Conservation (phyloP, 2,113 vertebrate species). For the Tachysurus vachellii region DNA sequence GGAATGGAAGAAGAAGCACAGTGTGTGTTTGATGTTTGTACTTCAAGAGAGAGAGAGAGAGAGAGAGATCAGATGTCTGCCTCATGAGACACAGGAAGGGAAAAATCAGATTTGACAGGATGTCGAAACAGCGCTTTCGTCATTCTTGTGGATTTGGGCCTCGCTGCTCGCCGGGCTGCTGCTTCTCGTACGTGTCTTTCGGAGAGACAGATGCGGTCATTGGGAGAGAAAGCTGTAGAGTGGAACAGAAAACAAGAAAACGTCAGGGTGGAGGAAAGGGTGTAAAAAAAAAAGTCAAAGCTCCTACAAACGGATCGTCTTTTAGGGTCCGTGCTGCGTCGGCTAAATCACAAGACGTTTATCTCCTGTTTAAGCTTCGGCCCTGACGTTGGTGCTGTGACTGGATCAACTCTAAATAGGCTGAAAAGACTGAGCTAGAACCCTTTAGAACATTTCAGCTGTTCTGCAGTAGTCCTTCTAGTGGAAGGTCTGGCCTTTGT, state of each 20-base stretch:
- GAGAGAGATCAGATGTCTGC: slow-evolving; percentile 15
- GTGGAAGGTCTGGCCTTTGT: background rate
- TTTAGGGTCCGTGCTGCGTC: slow-evolving; percentile 4
- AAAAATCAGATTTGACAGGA: slow-evolving; percentile 30
- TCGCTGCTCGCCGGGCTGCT: background rate
- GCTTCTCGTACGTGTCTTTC: slow-evolving; percentile 7
- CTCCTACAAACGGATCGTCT: slow-evolving; percentile 30
- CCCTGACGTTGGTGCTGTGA: background rate
- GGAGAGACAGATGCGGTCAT: background rate
- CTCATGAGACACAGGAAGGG: background rate
- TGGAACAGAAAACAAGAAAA: background rate
- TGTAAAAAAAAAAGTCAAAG: slow-evolving; percentile 15
- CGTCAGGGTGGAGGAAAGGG: background rate
- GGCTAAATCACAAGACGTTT: background rate
- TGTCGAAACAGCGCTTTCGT: slow-evolving; percentile 16
- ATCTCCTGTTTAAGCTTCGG: background rate
- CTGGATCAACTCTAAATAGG: background rate
- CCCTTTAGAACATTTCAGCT: background rate
- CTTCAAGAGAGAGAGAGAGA: background rate
- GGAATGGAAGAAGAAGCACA: background rate
- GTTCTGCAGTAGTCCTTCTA: background rate
- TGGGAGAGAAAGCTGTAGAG: background rate
- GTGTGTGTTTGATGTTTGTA: background rate
- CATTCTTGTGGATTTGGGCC: background rate
- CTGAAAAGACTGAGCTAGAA: background rate